phyloP scores from a whole-genome alignment of 2,888 invertebrate genomes.

The Erebia epiphron region DNA sequence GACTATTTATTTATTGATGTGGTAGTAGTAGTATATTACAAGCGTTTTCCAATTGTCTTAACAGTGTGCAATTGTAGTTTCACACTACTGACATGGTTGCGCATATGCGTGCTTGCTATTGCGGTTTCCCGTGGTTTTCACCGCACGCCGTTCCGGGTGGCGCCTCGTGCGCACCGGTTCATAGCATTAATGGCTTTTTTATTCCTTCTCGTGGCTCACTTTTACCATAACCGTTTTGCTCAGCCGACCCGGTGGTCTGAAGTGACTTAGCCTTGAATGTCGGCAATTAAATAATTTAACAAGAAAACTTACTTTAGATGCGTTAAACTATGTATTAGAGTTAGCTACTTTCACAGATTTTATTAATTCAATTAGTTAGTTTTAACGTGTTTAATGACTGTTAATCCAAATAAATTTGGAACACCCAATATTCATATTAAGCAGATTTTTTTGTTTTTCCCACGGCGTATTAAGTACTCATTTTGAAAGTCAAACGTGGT shows the following conservation, averaged over 20 bases:
- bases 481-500: slow-evolving; percentile 10
- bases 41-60: slow-evolving; percentile 50
- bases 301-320: not conserved
- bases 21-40: slow-evolving; percentile 11
- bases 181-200: slow-evolving; percentile 66
- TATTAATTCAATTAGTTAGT: not conserved
- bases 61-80: slow-evolving; percentile 77
- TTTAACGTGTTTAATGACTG: not conserved
- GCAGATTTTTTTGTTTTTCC: not conserved
- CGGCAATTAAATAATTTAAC: not conserved
- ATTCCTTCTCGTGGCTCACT: slow-evolving; percentile 55
- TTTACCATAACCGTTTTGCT: slow-evolving; percentile 45
- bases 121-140: slow-evolving; percentile 81
- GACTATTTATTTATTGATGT: slow-evolving; percentile 15
- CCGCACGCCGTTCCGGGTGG: slow-evolving; percentile 80
- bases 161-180: slow-evolving; percentile 72
- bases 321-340: not conserved
- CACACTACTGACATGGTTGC: slow-evolving; percentile 83
- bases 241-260: slow-evolving; percentile 27
- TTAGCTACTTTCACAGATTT: not conserved
- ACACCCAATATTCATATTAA: not conserved
- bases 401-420: not conserved
- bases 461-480: not conserved
- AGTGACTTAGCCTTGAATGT: slow-evolving; percentile 19
- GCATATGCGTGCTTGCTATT: slow-evolving; percentile 68